These are phyloP conservation scores for Panthera tigris DNA, from an alignment of 2,113 vertebrate species.

Conservation along the genomic window DNA sequence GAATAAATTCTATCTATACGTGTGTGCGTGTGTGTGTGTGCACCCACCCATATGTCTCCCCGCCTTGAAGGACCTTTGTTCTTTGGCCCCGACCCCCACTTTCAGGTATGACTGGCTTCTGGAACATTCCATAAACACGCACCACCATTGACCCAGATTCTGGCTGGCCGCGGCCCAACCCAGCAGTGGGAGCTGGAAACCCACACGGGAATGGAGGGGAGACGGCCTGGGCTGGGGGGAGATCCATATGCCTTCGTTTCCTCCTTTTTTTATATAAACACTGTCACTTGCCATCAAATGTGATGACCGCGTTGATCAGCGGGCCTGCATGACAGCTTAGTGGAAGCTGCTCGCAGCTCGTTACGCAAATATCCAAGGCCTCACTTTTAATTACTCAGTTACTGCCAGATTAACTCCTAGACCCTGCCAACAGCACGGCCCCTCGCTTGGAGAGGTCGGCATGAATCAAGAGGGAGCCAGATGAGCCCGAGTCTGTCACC, in stretches of 20 bases:
- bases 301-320: conserved; percentile 89
- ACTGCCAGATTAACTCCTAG: conserved; percentile 86
- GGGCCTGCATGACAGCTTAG: conserved; percentile 75
- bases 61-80: not conserved
- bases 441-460: conserved; percentile 81
- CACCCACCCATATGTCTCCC: not conserved
- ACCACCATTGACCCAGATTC: not conserved
- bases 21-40: fast-evolving
- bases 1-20: not conserved
- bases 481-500: conserved; percentile 71
- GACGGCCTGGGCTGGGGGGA: too few species aligned
- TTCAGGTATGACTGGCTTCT: not conserved
- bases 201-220: not conserved
- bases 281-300: conserved; percentile 89
- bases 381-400: conserved; percentile 92
- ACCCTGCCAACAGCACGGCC: conserved; percentile 84
- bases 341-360: conserved; percentile 89
- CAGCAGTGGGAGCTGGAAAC: not conserved
- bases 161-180: not conserved
- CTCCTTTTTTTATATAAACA: conserved; percentile 77
- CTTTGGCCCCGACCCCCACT: not conserved
- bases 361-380: conserved; percentile 91
- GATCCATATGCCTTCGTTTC: not conserved
- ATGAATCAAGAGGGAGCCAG: conserved; percentile 85
- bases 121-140: not conserved